These are phyloP conservation scores for Drosophila glabriapex DNA, from an alignment of 2,888 invertebrate genomes.

Conservation along the genomic window DNA sequence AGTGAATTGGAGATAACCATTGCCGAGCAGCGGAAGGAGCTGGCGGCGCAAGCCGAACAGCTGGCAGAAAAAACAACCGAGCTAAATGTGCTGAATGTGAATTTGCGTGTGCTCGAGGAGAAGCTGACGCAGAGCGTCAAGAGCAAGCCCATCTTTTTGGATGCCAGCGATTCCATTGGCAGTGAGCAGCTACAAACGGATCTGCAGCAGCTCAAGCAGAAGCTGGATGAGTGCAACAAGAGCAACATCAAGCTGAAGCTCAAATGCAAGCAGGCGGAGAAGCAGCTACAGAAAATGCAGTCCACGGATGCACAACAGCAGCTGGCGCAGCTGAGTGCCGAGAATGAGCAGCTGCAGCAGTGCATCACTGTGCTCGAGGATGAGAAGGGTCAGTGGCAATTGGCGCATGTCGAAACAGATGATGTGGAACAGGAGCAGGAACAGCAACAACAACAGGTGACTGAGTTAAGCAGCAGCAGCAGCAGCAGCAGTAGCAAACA, in stretches of 20 bases:
- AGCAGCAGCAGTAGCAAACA: background rate
- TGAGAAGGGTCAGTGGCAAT: constrained; percentile 95
- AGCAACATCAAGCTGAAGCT: constrained; percentile 82
- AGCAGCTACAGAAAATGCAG: constrained; percentile 89
- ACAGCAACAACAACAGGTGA: constrained; percentile 1
- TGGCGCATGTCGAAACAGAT: constrained; percentile 84
- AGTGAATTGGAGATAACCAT: constrained; percentile 86
- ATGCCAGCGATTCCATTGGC: constrained; percentile 40
- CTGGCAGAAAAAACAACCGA: constrained; percentile 87
- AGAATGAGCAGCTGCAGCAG: constrained; percentile 89
- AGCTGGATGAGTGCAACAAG: constrained; percentile 91
- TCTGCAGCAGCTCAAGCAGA: constrained; percentile 87
- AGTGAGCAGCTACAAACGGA: constrained; percentile 79
- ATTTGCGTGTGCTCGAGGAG: constrained; percentile 84
- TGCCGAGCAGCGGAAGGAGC: constrained; percentile 85
- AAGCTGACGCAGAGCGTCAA: constrained; percentile 79
- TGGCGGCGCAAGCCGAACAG: constrained; percentile 87
- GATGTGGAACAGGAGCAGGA: constrained; percentile 15
- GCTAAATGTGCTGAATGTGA: constrained; percentile 86
- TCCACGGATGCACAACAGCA: constrained; percentile 90
- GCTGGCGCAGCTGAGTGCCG: constrained; percentile 88
- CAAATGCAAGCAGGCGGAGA: constrained; percentile 91
- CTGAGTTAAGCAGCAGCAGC: background rate
- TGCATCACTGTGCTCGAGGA: constrained; percentile 94
- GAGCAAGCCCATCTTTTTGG: constrained; percentile 81